phyloP scores from a whole-genome alignment of 2,888 invertebrate genomes.

The Xanthorhoe designata region DNA sequence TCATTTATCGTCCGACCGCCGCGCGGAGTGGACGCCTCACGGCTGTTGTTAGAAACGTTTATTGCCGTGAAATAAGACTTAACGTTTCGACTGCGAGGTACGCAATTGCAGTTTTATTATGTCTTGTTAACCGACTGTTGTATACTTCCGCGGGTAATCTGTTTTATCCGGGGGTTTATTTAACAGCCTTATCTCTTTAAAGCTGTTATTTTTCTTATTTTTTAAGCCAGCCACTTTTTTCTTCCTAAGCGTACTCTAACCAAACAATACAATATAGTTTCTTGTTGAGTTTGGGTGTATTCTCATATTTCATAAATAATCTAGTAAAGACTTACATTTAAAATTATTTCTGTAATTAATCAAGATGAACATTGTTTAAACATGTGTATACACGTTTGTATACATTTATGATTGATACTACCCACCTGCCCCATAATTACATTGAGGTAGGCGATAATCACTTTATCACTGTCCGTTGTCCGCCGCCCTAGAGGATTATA shows the following conservation, averaged over 20 bases:
- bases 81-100: conserved; percentile 41
- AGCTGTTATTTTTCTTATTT: background rate
- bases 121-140: conserved; percentile 25
- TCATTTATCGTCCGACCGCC: conserved; percentile 69
- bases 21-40: conserved; percentile 63
- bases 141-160: conserved; percentile 9
- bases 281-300: no score
- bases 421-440: conserved; percentile 50
- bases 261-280: no score
- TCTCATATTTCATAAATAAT: no score
- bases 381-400: background rate
- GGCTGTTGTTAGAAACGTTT: conserved; percentile 58
- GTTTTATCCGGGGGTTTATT: conserved; percentile 1
- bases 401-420: conserved; percentile 55
- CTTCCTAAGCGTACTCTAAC: background rate
- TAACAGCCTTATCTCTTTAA: conserved; percentile 5
- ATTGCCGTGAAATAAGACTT: conserved; percentile 51
- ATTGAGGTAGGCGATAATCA: conserved; percentile 60
- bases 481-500: conserved; percentile 38
- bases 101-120: conserved; percentile 37
- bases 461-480: conserved; percentile 56
- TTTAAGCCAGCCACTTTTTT: background rate
- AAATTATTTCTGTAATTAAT: no score
- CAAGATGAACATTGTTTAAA: background rate
- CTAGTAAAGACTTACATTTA: no score